Evolutionary conservation across 2,888 invertebrate species (phyloP), one percentile per base, ranked within the genome.

Genomic region (Conchocele bisecta): DNA sequence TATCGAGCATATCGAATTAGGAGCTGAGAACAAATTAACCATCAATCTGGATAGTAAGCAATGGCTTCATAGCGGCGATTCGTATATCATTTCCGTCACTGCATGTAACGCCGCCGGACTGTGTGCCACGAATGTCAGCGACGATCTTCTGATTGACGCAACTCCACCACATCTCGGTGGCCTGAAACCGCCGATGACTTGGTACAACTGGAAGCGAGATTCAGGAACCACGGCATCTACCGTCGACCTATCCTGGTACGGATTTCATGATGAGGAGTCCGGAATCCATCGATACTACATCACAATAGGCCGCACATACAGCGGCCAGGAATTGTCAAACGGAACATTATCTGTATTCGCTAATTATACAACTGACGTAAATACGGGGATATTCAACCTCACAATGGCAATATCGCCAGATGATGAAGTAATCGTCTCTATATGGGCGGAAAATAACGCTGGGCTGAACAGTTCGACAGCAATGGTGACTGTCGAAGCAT

Each of bases 151-250:
- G 24, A 70, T 82, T n/a, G 82, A 83, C 53, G 77, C 77, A 17
- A 64, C 79, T 13, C 80, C 84, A 5, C 84, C 84, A 11, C 74
- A 79, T 13, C 17, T 72, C 1, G 82, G 81, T 13, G 76, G 77
- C 4, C 77, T 81, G 28, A 69, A 70, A 37, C 64, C 56, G 24
- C 64, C 69, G 29, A 31, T 77, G 41, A 33, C 51, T 11, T 79
- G 76, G 76, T 31, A 17, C 17, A 56, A 56, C 26, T 33, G 44
- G 6, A 35, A 24, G 4, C 29, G 17, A 26, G 9, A 26, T 11
- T 44, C 9, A 6, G 37, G 44, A 5, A 48, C 33, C 6, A n/a
- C 11, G 1, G n/a, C 7, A 6, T 50, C 58, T 11, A 48, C 35
- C 20, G 17, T 77, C 1, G 54, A 70, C 28, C 33, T 79, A 22